A percentile compares a stretch with the other conserved stretches of the same genome.
Conservation (phyloP, 2,797 vertebrate species). For the Hemitrygon akajei region DNA sequence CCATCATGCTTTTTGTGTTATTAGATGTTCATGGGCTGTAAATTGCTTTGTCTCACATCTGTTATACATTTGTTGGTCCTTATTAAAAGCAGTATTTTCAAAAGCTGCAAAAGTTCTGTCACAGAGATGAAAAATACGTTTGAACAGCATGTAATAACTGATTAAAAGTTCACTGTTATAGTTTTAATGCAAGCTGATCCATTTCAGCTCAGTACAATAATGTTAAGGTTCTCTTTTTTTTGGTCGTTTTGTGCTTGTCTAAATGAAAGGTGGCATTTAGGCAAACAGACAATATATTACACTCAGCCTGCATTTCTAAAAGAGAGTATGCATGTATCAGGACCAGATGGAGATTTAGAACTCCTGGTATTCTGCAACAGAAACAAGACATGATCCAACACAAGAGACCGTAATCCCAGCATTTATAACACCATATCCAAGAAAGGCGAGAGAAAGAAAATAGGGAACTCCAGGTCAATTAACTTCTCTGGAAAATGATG, state of each 20-base stretch:
- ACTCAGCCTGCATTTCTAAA: background rate
- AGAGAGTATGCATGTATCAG: background rate
- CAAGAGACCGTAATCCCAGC: too few relatives aligned
- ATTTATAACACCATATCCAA: too few relatives aligned
- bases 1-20: background rate
- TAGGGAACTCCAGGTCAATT: too few relatives aligned
- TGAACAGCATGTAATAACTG: slow-evolving; percentile 22
- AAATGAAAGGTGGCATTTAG: background rate
- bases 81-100: slow-evolving; percentile 31
- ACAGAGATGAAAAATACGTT: slow-evolving; percentile 9
- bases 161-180: slow-evolving; percentile 21
- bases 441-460: too few relatives aligned
- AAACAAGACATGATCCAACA: background rate
- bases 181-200: background rate
- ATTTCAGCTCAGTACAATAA: background rate
- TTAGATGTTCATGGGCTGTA: background rate
- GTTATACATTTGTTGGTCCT: slow-evolving; percentile 23
- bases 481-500: too few relatives aligned
- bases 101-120: slow-evolving; percentile 8
- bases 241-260: background rate
- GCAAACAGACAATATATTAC: background rate
- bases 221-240: background rate
- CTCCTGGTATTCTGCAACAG: background rate
- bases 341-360: background rate
- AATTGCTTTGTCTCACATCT: slow-evolving; percentile 34